Evolutionary conservation across 1,140 invertebrate species (phyloP), one percentile per base, ranked within the genome.

Genomic region (Hyphantria cunea): DNA sequence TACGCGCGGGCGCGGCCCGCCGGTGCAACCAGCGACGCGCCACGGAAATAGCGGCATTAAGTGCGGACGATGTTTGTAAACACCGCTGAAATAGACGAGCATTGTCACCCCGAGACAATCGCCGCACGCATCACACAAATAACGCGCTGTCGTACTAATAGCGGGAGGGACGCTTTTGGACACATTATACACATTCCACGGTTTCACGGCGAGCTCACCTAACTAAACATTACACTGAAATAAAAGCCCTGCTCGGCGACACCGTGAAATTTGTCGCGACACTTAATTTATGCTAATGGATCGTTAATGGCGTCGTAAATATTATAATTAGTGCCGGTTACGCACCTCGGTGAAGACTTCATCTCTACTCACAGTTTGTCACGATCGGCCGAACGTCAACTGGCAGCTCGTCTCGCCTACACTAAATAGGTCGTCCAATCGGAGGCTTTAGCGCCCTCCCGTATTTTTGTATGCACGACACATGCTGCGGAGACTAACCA

Each of bases 261-360:
- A 58, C 13, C 56, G 48, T 32, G 63, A 62, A 76, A 77, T 77
- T 77, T 72, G 71, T 77, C 71, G 66, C 65, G 51, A 17, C 66
- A 53, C 64, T 50, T 68, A 66, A 70, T 74, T 77, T 74, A 77
- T 65, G 69, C 72, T 74, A 77, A 82, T 79, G 76, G 76, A 77
- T 58, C 63, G 76, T 77, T 78, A 78, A 80, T 68, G 78, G 62
- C 66, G 64, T 45, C 69, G 59, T 69, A 66, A 66, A 77, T 77
- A 75, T 80, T 70, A 74, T 61, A 75, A 67, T 74, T 66, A 70
- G 68, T 56, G 54, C 61, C 61, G 31, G 55, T 48, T 51, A 37
- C 56, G 52, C 50, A 39, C 53, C 41, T 53, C 59, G 37, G 48
- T 14, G 54, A 37, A 6, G 51, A 31, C 34, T 33, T 37, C 17